Conservation (phyloP, 1,140 invertebrate genomes). For the Steinernema khuongi region DNA sequence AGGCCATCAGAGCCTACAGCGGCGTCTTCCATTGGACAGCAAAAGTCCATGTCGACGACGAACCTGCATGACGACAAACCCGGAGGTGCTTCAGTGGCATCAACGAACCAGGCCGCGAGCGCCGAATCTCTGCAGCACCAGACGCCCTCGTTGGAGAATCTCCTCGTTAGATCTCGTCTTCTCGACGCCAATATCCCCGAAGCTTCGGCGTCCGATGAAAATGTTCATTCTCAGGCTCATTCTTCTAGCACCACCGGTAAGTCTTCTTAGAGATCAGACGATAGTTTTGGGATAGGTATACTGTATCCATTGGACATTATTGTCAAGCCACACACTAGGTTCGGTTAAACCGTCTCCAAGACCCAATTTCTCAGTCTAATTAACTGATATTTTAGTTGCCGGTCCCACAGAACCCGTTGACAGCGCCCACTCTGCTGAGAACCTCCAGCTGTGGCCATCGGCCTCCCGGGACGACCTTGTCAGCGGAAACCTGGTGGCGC, state of each 20-base stretch:
- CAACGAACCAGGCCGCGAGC: conserved; percentile 50
- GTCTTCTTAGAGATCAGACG: too few species aligned
- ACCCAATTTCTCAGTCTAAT: not conserved
- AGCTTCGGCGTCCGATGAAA: not conserved
- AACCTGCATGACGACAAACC: conserved; percentile 48
- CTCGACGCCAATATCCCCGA: conserved; percentile 9
- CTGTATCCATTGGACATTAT: too few species aligned
- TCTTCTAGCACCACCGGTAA: not conserved
- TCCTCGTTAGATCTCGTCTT: conserved; percentile 42
- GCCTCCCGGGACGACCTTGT: not conserved
- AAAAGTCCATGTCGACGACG: conserved; percentile 57
- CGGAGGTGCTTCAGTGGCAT: conserved; percentile 32
- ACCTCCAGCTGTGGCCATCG: not conserved
- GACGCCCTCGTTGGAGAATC: conserved; percentile 54
- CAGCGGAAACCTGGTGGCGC: not conserved
- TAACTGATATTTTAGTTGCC: not conserved
- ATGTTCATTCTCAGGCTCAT: not conserved
- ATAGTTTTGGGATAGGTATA: too few species aligned
- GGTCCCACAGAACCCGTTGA: not conserved
- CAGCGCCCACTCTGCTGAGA: not conserved
- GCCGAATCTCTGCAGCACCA: conserved; percentile 54
- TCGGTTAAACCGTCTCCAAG: too few species aligned
- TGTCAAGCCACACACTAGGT: too few species aligned
- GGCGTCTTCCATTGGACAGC: not conserved
- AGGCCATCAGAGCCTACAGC: not conserved